Base-by-base conservation (phyloP, 2,888 invertebrate species). In the Rotaria sp. region DNA sequence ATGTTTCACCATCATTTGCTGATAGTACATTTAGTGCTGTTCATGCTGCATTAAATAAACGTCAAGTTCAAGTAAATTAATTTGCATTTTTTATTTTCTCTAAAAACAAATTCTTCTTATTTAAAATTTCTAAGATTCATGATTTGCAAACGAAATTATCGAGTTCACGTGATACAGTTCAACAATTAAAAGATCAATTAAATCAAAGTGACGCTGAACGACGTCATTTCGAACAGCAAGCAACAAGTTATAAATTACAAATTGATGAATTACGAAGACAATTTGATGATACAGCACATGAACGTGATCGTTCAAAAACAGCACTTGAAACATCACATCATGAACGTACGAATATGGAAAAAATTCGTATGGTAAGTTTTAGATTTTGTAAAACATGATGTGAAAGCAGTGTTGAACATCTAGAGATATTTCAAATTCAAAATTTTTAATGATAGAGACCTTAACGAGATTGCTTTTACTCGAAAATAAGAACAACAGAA, bases 11-110 rank as follows among this genome's bases (percentile, higher is more conserved):
- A 84, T 75, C 75, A 75, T 96, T 96, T 91, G 96, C 96, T 24
- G 96, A 97, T 91, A 95, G 96, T 90, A 96, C 96, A 57, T 96
- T 96, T 89, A 96, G 96, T 24, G 96, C 96, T 18, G 96, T 97
- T 1, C 96, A 96, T 91, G 96, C 96, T 18, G 95, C 96, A 0
- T 92, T 97, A 75, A 96, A 96, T 91, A 96, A 96, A 92, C 95
- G 96, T 90, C 96, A 96, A 90, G 94, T 96, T 89, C 94, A 95
- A 88, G 94, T 96, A 90, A 93, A 26, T 21, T 26, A 38, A 45
- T 26, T 26, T 41, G 3, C 21, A 21, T 38, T 75, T 2, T 21
- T 75, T n/a, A n/a, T n/a, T 41, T 41, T 26, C 4, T 26, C 26
- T 21, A 24, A 24, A 11, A 26, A 75, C n/a, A 41, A 18, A 24